Percentiles rank a stretch among this genome's conserved stretches.
phyloP scores from a whole-genome alignment of 2,797 vertebrate species.

The Sebastes nivosus region DNA sequence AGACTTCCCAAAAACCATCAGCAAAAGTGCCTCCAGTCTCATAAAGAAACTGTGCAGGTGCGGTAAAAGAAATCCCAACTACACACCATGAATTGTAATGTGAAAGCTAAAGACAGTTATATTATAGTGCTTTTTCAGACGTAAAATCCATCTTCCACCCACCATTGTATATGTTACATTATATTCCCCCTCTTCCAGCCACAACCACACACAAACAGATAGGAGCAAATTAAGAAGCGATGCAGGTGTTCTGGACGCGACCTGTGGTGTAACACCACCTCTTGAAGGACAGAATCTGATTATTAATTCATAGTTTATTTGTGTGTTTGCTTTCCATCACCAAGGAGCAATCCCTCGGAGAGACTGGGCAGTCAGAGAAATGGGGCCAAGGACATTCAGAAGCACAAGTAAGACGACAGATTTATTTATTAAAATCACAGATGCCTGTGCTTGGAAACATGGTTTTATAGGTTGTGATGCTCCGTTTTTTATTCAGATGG shows the following conservation, averaged over 20 bases:
- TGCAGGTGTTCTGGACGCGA: background rate
- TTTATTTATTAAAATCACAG: background rate
- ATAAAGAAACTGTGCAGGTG: conserved; percentile 85
- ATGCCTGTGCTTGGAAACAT: background rate
- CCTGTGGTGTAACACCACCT: background rate
- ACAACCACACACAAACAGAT: background rate
- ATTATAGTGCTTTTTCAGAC: conserved; percentile 9
- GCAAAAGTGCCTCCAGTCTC: conserved; percentile 74
- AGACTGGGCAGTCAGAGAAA: conserved; percentile 80
- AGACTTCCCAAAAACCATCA: conserved; percentile 81
- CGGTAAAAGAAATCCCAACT: background rate
- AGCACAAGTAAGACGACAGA: conserved; percentile 79
- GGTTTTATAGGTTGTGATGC: conserved; percentile 22
- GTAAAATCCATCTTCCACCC: background rate
- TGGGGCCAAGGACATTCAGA: conserved; percentile 82
- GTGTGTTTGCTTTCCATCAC: conserved; percentile 36
- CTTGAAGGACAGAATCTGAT: conserved; percentile 3
- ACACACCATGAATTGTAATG: conserved; percentile 3
- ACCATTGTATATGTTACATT: background rate
- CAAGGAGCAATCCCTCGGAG: conserved; percentile 80
- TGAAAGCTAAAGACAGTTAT: background rate
- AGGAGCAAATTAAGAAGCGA: background rate
- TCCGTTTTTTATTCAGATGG: conserved; percentile 75
- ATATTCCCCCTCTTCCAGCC: background rate
- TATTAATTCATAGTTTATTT: conserved; percentile 33